These are phyloP conservation scores for Sturnira hondurensis DNA, from an alignment of 2,113 vertebrate genomes.

Conservation along the genomic window DNA sequence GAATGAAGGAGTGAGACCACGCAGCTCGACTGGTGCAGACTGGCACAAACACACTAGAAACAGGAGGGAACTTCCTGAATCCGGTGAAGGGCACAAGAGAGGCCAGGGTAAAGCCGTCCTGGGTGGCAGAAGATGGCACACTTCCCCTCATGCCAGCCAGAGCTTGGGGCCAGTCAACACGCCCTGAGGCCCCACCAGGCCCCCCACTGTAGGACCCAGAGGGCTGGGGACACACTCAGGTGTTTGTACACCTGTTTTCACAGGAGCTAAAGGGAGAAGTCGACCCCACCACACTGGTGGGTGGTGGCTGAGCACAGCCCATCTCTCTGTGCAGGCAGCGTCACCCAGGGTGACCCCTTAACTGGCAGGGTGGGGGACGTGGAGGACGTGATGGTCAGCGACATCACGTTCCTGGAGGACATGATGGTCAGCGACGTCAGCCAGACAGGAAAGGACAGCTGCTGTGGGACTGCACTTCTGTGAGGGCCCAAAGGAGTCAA, in stretches of 20 bases:
- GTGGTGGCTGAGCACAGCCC: background rate
- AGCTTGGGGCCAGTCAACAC: fast-evolving
- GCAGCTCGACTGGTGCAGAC: fast-evolving
- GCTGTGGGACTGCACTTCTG: background rate
- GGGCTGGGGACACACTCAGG: too few relatives aligned
- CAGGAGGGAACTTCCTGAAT: fast-evolving
- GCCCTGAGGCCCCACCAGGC: background rate
- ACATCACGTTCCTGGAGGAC: fast-evolving
- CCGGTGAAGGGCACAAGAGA: fast-evolving
- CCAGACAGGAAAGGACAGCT: fast-evolving
- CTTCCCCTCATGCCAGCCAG: background rate
- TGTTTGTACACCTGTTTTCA: fast-evolving
- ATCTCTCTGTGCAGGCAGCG: fast-evolving
- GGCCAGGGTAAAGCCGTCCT: fast-evolving
- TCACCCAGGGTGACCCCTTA: fast-evolving
- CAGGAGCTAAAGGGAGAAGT: fast-evolving
- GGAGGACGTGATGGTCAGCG: fast-evolving
- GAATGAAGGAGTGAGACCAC: fast-evolving
- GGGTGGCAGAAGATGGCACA: fast-evolving
- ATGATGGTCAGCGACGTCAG: fast-evolving
- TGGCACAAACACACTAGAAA: background rate
- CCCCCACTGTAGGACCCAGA: background rate
- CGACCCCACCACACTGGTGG: fast-evolving
- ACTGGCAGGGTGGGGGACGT: fast-evolving
- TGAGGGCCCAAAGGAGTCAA: background rate